Conservation (phyloP, 2,888 invertebrate genomes). For the Spisula subtruncata region DNA sequence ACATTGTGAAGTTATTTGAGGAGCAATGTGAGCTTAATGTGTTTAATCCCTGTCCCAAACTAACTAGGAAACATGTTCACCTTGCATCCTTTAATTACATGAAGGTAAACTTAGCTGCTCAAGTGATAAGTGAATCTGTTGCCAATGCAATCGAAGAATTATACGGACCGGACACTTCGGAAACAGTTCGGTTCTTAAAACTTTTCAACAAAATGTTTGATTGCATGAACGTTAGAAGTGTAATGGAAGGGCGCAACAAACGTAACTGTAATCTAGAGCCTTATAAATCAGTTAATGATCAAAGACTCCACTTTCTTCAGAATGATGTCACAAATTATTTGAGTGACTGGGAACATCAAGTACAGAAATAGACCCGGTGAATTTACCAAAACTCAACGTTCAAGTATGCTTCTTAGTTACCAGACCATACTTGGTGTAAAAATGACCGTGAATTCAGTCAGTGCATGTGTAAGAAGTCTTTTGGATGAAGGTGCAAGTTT, state of each 20-base stretch:
- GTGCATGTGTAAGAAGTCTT: constrained; percentile 54
- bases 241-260: constrained; percentile 56
- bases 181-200: constrained; percentile 61
- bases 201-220: constrained; percentile 68
- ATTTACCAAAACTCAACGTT: constrained; percentile 23
- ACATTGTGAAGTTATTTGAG: constrained; percentile 62
- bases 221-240: constrained; percentile 56
- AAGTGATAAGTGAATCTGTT: constrained; percentile 57
- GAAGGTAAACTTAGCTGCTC: too few species aligned
- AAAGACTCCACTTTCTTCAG: constrained; percentile 43
- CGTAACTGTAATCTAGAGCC: constrained; percentile 51
- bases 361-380: too few species aligned
- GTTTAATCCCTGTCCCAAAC: constrained; percentile 53
- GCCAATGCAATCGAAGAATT: constrained; percentile 56
- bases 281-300: constrained; percentile 37
- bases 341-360: too few species aligned
- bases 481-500: constrained; percentile 55
- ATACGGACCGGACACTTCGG: constrained; percentile 44
- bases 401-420: constrained; percentile 51
- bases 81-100: constrained; percentile 34
- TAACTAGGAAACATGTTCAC: constrained; percentile 55
- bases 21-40: constrained; percentile 50
- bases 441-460: constrained; percentile 52
- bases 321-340: constrained; percentile 61
- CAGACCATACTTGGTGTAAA: constrained; percentile 63